phyloP scores from a whole-genome alignment of 2,888 invertebrate species.

The Pandemis heparana region DNA sequence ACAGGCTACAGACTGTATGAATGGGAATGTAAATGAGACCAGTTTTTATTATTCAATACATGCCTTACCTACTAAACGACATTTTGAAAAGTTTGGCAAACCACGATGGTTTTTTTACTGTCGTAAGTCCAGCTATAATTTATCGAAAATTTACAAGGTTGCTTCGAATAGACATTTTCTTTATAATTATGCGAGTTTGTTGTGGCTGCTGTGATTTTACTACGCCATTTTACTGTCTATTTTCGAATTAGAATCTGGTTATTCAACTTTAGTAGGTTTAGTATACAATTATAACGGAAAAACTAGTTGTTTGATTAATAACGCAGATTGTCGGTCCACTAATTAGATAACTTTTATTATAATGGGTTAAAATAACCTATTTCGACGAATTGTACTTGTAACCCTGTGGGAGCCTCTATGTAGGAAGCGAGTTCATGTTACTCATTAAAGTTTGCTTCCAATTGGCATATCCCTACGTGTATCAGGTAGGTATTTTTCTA shows the following conservation, averaged over 20 bases:
- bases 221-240: background rate
- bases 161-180: background rate
- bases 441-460: background rate
- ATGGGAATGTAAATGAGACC: conserved; percentile 4
- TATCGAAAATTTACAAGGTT: too few species aligned
- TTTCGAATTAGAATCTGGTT: conserved; percentile 21
- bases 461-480: background rate
- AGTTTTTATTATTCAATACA: background rate
- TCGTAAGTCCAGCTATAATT: too few species aligned
- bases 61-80: background rate
- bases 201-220: background rate
- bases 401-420: background rate
- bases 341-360: background rate
- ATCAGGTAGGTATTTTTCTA: background rate
- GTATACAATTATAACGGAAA: conserved; percentile 14
- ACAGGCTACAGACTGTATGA: background rate
- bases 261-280: background rate
- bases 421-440: background rate
- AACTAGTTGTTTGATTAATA: conserved; percentile 6
- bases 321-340: background rate
- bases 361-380: background rate
- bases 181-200: background rate
- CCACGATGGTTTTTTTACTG: background rate
- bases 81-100: background rate
- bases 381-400: background rate